Evolutionary conservation across 2,113 vertebrate species (phyloP).

Genomic region (Takifugu flavidus): DNA sequence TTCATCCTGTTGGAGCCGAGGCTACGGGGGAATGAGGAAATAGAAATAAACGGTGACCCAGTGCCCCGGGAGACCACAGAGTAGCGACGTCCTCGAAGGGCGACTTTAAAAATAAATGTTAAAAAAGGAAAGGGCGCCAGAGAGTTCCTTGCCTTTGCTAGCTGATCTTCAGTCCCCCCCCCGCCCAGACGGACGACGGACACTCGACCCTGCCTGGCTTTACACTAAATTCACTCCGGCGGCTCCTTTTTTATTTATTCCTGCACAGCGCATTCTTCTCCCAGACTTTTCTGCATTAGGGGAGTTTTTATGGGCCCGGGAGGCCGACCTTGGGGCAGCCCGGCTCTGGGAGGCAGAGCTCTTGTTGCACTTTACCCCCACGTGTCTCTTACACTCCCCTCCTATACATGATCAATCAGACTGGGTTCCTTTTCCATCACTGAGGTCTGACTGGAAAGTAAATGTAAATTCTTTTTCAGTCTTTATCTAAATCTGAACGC

Average conservation of each 20-base stretch:
- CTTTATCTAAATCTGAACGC: neutral
- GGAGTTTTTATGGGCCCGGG: conserved; percentile 52
- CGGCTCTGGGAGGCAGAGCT: conserved; percentile 47
- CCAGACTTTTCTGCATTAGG: conserved; percentile 61
- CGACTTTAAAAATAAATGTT: conserved; percentile 41
- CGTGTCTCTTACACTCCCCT: conserved; percentile 20
- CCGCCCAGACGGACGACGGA: conserved; percentile 60
- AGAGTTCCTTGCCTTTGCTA: conserved; percentile 45
- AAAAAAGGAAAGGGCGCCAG: conserved; percentile 40
- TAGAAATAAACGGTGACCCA: conserved; percentile 17
- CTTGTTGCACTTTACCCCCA: conserved; percentile 12
- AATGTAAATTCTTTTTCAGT: conserved; percentile 6
- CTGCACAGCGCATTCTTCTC: conserved; percentile 56
- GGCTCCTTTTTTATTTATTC: conserved; percentile 72
- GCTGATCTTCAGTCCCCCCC: conserved; percentile 69
- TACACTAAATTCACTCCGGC: conserved; percentile 67
- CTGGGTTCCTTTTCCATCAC: conserved; percentile 13
- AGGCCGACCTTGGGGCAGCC: conserved; percentile 61
- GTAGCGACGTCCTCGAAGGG: conserved; percentile 30
- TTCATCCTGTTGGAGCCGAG: conserved; percentile 32
- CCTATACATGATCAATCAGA: conserved; percentile 21
- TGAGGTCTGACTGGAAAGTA: conserved; percentile 11
- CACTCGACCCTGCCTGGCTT: conserved; percentile 59
- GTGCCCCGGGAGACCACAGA: conserved; percentile 6
- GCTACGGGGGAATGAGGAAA: conserved; percentile 20